Conservation (phyloP, 2,888 invertebrate genomes). For the Meteorus colon region DNA sequence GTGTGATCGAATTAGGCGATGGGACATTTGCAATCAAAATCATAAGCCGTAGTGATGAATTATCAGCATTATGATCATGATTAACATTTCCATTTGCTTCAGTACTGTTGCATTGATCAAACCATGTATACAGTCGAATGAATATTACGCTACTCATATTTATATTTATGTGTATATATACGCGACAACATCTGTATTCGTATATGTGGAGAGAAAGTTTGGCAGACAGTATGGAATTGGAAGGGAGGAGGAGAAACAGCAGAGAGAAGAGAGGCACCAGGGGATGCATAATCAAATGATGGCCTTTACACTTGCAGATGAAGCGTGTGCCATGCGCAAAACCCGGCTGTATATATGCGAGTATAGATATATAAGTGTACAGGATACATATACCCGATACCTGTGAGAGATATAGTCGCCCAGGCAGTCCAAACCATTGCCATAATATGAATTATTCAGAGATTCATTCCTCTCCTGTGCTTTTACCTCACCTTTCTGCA, state of each 20-base stretch:
- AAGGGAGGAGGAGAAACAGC: not conserved
- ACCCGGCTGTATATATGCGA: slow-evolving; percentile 18
- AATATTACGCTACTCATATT: slow-evolving; percentile 16
- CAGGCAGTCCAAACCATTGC: slow-evolving; percentile 45
- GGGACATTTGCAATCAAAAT: slow-evolving; percentile 5
- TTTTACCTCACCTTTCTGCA: slow-evolving; percentile 7
- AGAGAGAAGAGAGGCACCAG: slow-evolving; percentile 14
- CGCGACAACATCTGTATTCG: slow-evolving; percentile 6
- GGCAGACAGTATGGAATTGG: slow-evolving; percentile 20
- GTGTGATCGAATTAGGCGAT: not conserved
- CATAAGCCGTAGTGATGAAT: not conserved
- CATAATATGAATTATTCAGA: slow-evolving; percentile 60
- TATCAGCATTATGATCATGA: not conserved
- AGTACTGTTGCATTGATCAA: not conserved
- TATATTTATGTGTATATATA: slow-evolving; percentile 17
- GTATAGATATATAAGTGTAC: not conserved
- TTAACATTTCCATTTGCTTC: slow-evolving; percentile 14
- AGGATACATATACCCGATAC: slow-evolving; percentile 37
- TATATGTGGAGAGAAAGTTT: slow-evolving; percentile 2
- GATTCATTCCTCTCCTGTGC: slow-evolving; percentile 33
- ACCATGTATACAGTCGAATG: not conserved
- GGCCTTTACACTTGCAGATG: slow-evolving; percentile 58
- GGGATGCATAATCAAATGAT: slow-evolving; percentile 59
- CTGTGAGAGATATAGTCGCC: slow-evolving; percentile 41
- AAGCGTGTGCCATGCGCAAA: slow-evolving; percentile 40